Base-by-base conservation (phyloP, 2,797 vertebrate genomes). In the Tarsius wallacei region DNA sequence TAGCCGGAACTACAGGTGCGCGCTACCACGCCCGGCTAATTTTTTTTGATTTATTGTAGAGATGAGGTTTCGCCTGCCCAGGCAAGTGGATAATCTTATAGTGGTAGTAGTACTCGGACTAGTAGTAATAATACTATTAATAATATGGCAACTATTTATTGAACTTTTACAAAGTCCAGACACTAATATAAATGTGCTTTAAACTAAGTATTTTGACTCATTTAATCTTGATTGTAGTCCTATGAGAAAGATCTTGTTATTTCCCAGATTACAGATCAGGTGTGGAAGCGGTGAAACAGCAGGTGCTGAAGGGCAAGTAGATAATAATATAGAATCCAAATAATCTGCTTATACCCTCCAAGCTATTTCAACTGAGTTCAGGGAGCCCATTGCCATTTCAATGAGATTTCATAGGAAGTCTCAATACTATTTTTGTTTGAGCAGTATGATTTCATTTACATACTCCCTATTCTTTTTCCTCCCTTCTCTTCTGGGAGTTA, bases 401-500 rank as follows among this genome's bases (percentile, higher is more conserved):
- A 13, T 7, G 22, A 80, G 21, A 61, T 70, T 87, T 96, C 74
- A 24, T 2, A 22, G 68, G 51, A 95, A 90, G 63, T 8, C 10
- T 77, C 59, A 33, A 57, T 7, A 47, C 24, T 90, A 28, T 55
- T 94, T 87, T 90, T 78, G 55, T 64, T 89, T 59, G 42, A 89
- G 53, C 11, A 71, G 49, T 87, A 83, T 76, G n/a, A 90, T 87
- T 90, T 95, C 87, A 94, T 57, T 85, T 53, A 51, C 9, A 84
- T n/a, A 19, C 36, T 80, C 42, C 47, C n/a, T 94, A 31, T 70
- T 84, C 36, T 85, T 88, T 53, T 80, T 61, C 26, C 82, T 80
- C 59, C 55, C 57, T 92, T 24, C 78, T 95, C 64, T 85, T 84
- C 63, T 64, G 13, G 86, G 68, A 96, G n/a, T 77, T 78, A 90